Evolutionary conservation across 1,140 invertebrate genomes (phyloP), one percentile per base, ranked within the genome.

Genomic region (Drosophila murphyi): DNA sequence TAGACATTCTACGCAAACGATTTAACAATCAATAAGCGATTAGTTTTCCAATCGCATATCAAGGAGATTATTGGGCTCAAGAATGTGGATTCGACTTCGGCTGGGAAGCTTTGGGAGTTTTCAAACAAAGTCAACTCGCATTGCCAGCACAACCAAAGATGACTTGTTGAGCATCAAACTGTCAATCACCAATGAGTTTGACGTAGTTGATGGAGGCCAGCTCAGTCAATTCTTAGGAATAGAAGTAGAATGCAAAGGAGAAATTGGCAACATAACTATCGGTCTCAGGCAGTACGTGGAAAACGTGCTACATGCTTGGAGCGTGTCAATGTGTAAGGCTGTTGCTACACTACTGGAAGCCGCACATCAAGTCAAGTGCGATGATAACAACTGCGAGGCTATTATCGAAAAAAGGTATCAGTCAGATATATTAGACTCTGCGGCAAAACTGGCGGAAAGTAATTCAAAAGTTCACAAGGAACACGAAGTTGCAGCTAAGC

Each of bases 151-250:
- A 20, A 59, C 8, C 20, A 59, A 64, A 35, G 35, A 45, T n/a
- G 28, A 57, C 5, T 35, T 71, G 1, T 28, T 45, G n/a, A 45
- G 4, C 4, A 35, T 71, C 41, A 72, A 72, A 39, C 3, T n/a
- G 12, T 39, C 37, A 29, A 67, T 73, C 12, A 8, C 62, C 4
- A 52, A 50, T 6, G 39, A 59, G 52, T 91, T 93, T 60, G 37
- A 90, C 51, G 90, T 92, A 0, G 91, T 67, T 4, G 41, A 74
- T 41, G 41, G 59, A 2, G 35, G 63, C n/a, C 4, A 10, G 4
- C 29, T 65, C 4, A 41, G 59, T 2, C 45, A 83, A 50, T 92
- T 62, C 75, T 70, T 93, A 56, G 88, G 91, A 8, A 89, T 92
- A 31, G 73, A 87, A 71, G 90, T 93, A 50, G 62, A 55, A 4